Base-by-base conservation (phyloP, 1,140 invertebrate genomes). In the Calliopsis andreniformis region DNA sequence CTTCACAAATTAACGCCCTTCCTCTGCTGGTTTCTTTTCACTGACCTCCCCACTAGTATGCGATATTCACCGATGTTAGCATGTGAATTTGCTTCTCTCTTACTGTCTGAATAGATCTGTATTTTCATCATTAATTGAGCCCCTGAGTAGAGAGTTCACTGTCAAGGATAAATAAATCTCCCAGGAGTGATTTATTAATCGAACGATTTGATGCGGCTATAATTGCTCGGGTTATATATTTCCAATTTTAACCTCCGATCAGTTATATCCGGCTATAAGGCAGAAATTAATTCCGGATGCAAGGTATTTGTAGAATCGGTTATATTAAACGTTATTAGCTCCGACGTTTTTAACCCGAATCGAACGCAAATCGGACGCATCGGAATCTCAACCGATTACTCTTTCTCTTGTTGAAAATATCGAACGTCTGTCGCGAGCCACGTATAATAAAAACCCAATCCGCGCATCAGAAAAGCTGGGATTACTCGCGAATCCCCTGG, bases 1-100 rank as follows among this genome's bases (percentile, higher is more conserved):
- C 59, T 79, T 76, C 83, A 81, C 85, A 86, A 86, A 86, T 86
- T 86, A 86, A 53, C 62, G 64, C 70, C 49, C 39, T 81, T 61
- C 64, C 59, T 18, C 47, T 25, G 14, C 45, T 49, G 25, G 25
- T 66, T 47, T 67, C 62, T 79, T 59, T 71, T 39, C 58, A 49
- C 49, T 62, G 30, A 30, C 56, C n/a, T 53, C 56, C 25, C 10
- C 20, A 4, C 18, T n/a, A n/a, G 28, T 42, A 39, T 10, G 10
- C 10, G 23, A 16, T 51, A 25, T 70, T 70, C 55, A 70, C 49
- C 56, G 43, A 51, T 49, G 68, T 49, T 72, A 53, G 49, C 78
- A 42, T 45, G 53, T 58, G 79, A 80, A 81, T 81, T 62, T 76
- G 75, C 70, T 63, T 47, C 47, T 47, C 51, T 25, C 47, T 30